phyloP scores from a whole-genome alignment of 2,113 vertebrate genomes.

The Cygnus atratus region DNA sequence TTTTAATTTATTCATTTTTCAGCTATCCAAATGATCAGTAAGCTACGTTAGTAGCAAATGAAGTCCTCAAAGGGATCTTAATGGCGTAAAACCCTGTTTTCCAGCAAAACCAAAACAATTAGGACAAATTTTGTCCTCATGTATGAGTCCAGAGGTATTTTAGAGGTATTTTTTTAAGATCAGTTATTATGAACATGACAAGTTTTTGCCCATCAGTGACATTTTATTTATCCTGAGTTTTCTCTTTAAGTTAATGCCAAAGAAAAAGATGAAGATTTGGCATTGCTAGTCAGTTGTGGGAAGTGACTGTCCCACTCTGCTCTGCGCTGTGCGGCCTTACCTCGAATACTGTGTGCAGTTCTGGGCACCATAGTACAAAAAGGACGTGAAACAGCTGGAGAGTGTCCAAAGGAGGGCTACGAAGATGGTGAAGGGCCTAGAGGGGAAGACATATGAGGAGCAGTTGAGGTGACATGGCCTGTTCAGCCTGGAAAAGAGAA shows the following conservation, averaged over 20 bases:
- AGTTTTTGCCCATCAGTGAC: neutral
- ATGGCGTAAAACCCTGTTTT: neutral
- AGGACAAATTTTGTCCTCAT: neutral
- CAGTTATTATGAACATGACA: neutral
- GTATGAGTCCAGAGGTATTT: neutral
- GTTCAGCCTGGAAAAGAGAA: too few relatives aligned
- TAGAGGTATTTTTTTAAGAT: neutral
- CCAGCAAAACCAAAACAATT: neutral
- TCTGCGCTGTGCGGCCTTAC: too few relatives aligned
- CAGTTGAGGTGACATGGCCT: too few relatives aligned
- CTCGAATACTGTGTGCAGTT: too few relatives aligned
- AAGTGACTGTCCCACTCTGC: too few relatives aligned
- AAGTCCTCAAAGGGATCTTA: neutral
- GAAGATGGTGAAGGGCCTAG: too few relatives aligned
- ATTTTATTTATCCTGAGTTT: neutral
- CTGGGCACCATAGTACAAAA: too few relatives aligned
- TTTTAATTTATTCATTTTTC: neutral
- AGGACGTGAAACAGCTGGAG: too few relatives aligned
- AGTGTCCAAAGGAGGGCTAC: too few relatives aligned
- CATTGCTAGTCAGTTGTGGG: too few relatives aligned
- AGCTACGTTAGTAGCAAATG: neutral
- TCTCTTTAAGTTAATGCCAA: neutral
- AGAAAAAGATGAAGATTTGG: neutral
- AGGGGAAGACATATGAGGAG: too few relatives aligned
- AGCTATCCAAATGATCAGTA: neutral